These are phyloP conservation scores for Pelobates cultripes DNA, from an alignment of 2,797 vertebrate species.

Conservation along the genomic window DNA sequence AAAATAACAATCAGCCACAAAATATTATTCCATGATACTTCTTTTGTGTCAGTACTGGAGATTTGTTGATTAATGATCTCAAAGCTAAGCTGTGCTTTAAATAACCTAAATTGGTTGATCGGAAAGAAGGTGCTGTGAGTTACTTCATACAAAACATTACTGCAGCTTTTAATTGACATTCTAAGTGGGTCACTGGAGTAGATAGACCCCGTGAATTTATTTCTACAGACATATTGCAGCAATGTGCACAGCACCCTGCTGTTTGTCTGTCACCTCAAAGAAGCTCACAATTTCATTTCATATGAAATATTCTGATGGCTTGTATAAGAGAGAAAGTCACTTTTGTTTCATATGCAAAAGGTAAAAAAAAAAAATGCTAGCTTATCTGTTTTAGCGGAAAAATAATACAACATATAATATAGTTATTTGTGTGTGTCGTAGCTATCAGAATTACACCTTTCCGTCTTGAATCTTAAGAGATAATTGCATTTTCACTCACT, in stretches of 20 bases:
- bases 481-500: too few relatives aligned
- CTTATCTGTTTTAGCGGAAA: too few relatives aligned
- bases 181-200: constrained; percentile 92
- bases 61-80: constrained; percentile 87
- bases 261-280: constrained; percentile 94
- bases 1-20: too few relatives aligned
- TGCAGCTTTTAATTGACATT: constrained; percentile 91
- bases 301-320: constrained; percentile 73
- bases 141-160: constrained; percentile 81
- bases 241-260: constrained; percentile 96
- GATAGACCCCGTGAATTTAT: constrained; percentile 94
- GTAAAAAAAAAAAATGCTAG: neutral
- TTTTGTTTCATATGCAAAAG: constrained; percentile 39
- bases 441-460: too few relatives aligned
- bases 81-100: constrained; percentile 72
- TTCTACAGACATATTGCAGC: constrained; percentile 81
- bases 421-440: too few relatives aligned
- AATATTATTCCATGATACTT: constrained; percentile 57
- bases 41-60: constrained; percentile 70
- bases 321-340: constrained; percentile 14
- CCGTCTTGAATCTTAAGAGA: too few relatives aligned
- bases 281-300: constrained; percentile 84
- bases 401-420: neutral
- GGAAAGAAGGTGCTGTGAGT: constrained; percentile 76
- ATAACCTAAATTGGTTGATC: constrained; percentile 80